Percentiles rank a stretch among this genome's conserved stretches.
Evolutionary conservation across 2,888 invertebrate species (phyloP).

Genomic region (Morpho helenor): DNA sequence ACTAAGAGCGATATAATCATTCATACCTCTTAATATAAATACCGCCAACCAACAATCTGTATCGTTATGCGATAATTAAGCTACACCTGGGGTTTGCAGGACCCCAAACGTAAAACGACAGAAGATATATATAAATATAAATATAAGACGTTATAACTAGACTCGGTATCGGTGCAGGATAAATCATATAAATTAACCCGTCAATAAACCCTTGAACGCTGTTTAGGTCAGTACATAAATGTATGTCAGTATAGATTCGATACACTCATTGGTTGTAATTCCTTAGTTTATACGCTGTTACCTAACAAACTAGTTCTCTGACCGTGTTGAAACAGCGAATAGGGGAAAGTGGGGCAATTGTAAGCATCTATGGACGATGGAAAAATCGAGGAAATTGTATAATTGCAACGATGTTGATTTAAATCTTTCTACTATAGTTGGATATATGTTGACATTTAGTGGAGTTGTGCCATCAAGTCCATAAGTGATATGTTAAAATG

Average conservation of each 20-base stretch:
- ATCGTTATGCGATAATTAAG: no score
- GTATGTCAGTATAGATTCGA: constrained; percentile 18
- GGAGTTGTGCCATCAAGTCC: neutral
- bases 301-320: constrained; percentile 34
- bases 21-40: no score
- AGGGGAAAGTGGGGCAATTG: constrained; percentile 37
- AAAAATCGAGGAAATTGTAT: constrained; percentile 35
- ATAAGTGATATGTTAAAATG: no score
- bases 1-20: no score
- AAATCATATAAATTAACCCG: no score
- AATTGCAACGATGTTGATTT: constrained; percentile 16
- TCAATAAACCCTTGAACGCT: neutral
- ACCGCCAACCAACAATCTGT: no score
- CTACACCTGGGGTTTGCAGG: no score
- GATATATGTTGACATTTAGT: neutral
- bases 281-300: constrained; percentile 29
- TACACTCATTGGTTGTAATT: constrained; percentile 23
- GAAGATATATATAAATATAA: no score
- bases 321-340: constrained; percentile 34
- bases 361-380: constrained; percentile 25
- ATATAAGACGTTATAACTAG: no score
- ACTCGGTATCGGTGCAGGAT: no score
- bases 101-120: no score
- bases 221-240: constrained; percentile 4
- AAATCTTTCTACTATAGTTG: constrained; percentile 2